Base-by-base conservation (phyloP, 1,140 invertebrate genomes). In the Drosophila pallidifrons region DNA sequence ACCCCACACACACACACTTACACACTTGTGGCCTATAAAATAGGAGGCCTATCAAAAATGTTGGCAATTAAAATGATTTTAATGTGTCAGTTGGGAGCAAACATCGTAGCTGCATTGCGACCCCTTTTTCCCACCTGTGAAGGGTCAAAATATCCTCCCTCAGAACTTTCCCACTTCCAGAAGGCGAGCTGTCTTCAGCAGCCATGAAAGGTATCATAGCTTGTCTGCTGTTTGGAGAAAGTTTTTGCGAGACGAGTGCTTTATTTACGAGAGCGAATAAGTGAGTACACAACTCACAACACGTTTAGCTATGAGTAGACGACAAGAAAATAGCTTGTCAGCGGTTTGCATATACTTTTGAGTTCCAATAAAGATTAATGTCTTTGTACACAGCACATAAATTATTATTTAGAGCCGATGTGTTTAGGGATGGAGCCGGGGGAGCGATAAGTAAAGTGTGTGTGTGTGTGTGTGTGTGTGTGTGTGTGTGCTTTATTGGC, bases 311-410 rank as follows among this genome's bases (percentile, higher is more conserved):
- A 38, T 38, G 35, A 45, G 45, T 13, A 57, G 32, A 57, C 16
- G 54, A 58, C 32, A 35, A 32, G 59, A 58, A 82, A 79, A 79
- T 71, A 41, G 47, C 66, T 67, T 88, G 82, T 86, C 83, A 74
- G 58, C 30, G 66, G 60, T 70, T 71, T 75, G 75, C 82, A 65
- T 82, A 68, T 67, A 81, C 80, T 88, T 83, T 88, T 83, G 70
- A 88, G 68, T 88, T 75, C 77, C 83, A 88, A 88, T 88, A 89
- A 88, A 89, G 83, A 88, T 88, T 83, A 88, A 88, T 88, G 83
- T 72, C 85, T 81, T 71, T 81, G 77, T 70, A 80, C 67, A 83
- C 81, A 81, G 85, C 63, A 67, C 85, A 89, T 88, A 88, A 89
- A 88, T 88, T 89, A 88, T 83, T 80, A 76, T 70, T 80, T 67